Percentiles rank a stretch among this genome's conserved stretches.
Conservation (phyloP, 2,113 vertebrate genomes). For the Pipa parva region DNA sequence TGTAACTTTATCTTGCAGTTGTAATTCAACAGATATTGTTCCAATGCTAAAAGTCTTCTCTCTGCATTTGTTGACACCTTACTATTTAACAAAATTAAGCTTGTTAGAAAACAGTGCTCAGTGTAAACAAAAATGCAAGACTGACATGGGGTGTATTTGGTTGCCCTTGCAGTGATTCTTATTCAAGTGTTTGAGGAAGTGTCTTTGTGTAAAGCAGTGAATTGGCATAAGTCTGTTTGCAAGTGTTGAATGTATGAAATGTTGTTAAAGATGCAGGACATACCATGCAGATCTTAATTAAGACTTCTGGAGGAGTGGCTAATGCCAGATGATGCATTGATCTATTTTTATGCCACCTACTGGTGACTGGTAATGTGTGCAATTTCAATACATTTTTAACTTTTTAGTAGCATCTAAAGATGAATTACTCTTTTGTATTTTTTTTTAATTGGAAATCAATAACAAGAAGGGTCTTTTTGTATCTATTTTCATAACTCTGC, state of each 20-base stretch:
- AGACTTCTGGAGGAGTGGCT: slow-evolving; percentile 19
- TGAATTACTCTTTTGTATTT: too few species aligned
- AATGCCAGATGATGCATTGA: slow-evolving; percentile 3
- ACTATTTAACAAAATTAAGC: neutral
- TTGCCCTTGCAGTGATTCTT: neutral
- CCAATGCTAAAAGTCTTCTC: too few species aligned
- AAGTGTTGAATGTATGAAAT: neutral
- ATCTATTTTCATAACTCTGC: too few species aligned
- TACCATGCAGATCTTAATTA: neutral
- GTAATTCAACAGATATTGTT: too few species aligned
- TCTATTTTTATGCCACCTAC: slow-evolving; percentile 9
- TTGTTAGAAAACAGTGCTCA: neutral
- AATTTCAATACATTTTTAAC: too few species aligned
- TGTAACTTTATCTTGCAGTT: neutral
- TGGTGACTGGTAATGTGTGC: slow-evolving; percentile 1
- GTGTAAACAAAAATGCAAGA: neutral
- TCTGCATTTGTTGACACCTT: neutral
- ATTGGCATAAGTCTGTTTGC: neutral
- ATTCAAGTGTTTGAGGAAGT: slow-evolving; percentile 8
- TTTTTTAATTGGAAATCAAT: too few species aligned
- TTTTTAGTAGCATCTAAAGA: too few species aligned
- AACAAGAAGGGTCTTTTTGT: too few species aligned
- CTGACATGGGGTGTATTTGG: neutral
- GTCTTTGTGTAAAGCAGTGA: neutral
- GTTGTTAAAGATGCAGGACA: slow-evolving; percentile 16